Evolutionary conservation across 1,140 invertebrate species (phyloP).

Genomic region (Drosophila punjabiensis): DNA sequence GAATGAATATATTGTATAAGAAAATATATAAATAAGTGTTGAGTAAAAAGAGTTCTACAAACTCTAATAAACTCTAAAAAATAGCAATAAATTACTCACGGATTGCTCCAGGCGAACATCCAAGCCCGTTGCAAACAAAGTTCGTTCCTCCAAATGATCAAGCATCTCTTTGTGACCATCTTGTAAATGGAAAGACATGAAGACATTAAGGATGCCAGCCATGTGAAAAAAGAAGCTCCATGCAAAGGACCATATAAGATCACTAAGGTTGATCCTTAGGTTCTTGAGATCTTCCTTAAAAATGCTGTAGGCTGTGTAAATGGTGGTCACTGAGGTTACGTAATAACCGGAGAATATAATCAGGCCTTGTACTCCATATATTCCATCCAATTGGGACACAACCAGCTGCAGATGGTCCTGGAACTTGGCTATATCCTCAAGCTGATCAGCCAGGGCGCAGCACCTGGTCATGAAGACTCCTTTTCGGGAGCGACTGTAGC

Average conservation of each 20-base stretch:
- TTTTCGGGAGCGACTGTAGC: not conserved
- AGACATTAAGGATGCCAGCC: too few relatives aligned
- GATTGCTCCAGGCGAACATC: not conserved
- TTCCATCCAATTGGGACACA: not conserved
- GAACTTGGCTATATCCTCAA: not conserved
- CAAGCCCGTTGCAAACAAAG: not conserved
- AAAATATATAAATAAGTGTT: not conserved
- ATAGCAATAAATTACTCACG: not conserved
- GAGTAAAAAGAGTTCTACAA: too few relatives aligned
- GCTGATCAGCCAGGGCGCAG: not conserved
- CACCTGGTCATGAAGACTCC: not conserved
- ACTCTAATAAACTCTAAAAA: too few relatives aligned
- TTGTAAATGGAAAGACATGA: not conserved
- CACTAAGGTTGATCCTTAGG: fast-evolving
- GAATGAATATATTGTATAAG: too few relatives aligned
- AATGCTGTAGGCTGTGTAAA: not conserved
- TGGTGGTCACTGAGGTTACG: not conserved
- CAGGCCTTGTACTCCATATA: not conserved
- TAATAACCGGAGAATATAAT: not conserved
- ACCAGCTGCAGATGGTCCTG: not conserved
- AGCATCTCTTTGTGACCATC: not conserved
- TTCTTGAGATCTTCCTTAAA: not conserved
- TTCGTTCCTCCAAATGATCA: not conserved
- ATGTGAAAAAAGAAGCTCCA: not conserved
- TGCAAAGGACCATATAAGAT: not conserved